Evolutionary conservation across 2,113 vertebrate species (phyloP), one percentile per base, ranked within the genome.

Genomic region (Arvicanthis niloticus): DNA sequence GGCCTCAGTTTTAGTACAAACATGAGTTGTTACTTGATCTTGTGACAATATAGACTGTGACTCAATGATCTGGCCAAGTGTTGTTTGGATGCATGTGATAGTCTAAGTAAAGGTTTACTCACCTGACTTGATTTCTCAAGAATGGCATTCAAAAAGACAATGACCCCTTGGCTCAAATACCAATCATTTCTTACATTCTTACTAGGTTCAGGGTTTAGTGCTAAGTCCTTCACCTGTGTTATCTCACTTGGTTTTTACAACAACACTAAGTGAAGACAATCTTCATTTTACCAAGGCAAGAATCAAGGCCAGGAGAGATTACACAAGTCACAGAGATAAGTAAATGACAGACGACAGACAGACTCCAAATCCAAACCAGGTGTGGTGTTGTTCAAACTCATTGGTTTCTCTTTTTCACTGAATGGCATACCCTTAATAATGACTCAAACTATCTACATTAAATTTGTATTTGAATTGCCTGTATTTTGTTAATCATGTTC

Each of bases 231-330:
- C 62, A 51, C 1, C 2, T 73, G 31, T 2, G 24, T 89, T 84
- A 42, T 88, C 84, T 91, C 67, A 53, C 72, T 91, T 68, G 88
- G 48, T 85, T 40, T 51, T 56, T 68, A 58, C 4, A 45, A 89
- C 29, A 67, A 31, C 67, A 21, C 77, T 92, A 60, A 62, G n/a
- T 60, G 31, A 90, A 89, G 37, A 90, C 26, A 70, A 13, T 34
- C 11, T 22, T 86, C 80, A 88, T 90, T 97, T 94, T 85, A 92
- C n/a, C 82, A 86, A 90, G 88, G 75, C 65, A 88, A 92, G 56
- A 88, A 37, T 72, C 51, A 76, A 97, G 51, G 16, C 37, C 88
- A 60, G 13, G 19, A 31, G 82, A 88, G 58, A 81, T 75, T 11
- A 53, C 62, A 76, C 11, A 58, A 58, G 7, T 72, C 40, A 67